Base-by-base conservation (phyloP, 2,888 invertebrate genomes). In the Platycheirus albimanus region DNA sequence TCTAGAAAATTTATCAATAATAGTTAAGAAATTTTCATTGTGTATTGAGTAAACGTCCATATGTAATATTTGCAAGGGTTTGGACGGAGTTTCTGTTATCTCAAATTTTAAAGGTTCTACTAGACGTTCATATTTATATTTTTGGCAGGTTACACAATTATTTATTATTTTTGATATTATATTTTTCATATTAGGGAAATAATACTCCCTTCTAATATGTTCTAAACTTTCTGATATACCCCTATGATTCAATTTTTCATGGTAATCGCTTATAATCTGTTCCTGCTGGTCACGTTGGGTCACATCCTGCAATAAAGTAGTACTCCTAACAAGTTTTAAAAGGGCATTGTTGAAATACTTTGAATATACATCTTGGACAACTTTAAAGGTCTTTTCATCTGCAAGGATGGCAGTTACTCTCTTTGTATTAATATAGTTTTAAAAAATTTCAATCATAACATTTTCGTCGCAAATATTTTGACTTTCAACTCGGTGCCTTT, bases 121-220 rank as follows among this genome's bases (percentile, higher is more conserved):
- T 19, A 76, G 47, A 10, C 80, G 76, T 41, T 85, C 64, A 11
- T 83, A 86, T 30, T 85, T 86, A n/a, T 0, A 13, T 1, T 63
- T 74, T 19, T 81, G 47, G 20, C 81, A 83, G 7, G 28, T 66
- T 10, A 77, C 74, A 17, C 74, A 85, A 41, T 51, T 72, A 3
- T 74, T 77, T 19, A 81, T 70, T 36, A 61, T 36, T 54, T 49
- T n/a, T 1, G 51, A 30, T 6, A 72, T 72, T 58, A 54, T 41
- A 8, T 43, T 58, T 70, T 78, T 75, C 70, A 84, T 66, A 33
- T 77, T 38, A n/a, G 78, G 77, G 38, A 85, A 81, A 43, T 69
- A 84, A 28, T 51, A 54, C 36, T 70, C 20, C 24, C 64, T 61
- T 69, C 33, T 66, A 7, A 78, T 36, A 56, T 78, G 71, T 15